phyloP scores from a whole-genome alignment of 1,140 invertebrate species.

The Neodiprion virginianus region DNA sequence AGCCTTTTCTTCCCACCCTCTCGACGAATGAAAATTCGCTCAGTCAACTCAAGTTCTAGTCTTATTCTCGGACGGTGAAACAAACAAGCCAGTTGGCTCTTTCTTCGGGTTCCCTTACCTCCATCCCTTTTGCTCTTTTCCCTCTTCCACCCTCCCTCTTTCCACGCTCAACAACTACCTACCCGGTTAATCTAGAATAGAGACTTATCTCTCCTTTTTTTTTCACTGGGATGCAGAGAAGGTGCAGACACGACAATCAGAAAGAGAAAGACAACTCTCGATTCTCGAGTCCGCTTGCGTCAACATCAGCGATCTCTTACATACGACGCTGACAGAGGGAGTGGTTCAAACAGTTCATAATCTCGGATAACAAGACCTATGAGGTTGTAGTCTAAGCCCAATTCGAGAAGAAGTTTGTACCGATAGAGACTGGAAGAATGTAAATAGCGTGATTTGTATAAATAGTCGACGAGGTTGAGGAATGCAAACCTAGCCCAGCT shows the following conservation, averaged over 20 bases:
- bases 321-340: too few relatives aligned
- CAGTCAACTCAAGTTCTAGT: background rate
- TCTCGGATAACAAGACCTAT: too few relatives aligned
- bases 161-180: too few relatives aligned
- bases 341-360: too few relatives aligned
- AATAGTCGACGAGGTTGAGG: too few relatives aligned
- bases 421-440: too few relatives aligned
- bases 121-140: background rate
- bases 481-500: too few relatives aligned
- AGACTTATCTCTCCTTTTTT: background rate
- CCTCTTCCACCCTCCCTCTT: background rate
- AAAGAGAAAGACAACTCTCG: background rate
- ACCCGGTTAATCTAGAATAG: too few relatives aligned
- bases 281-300: background rate
- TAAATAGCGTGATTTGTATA: too few relatives aligned
- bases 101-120: background rate
- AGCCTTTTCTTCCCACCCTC: background rate
- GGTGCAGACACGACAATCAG: background rate
- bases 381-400: too few relatives aligned
- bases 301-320: too few relatives aligned
- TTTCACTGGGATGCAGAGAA: background rate
- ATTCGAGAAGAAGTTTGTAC: too few relatives aligned
- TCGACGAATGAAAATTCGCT: constrained; percentile 1
- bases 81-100: background rate
- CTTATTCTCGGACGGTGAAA: background rate